phyloP scores from a whole-genome alignment of 2,113 vertebrate species.

The Corydoras sp. region DNA sequence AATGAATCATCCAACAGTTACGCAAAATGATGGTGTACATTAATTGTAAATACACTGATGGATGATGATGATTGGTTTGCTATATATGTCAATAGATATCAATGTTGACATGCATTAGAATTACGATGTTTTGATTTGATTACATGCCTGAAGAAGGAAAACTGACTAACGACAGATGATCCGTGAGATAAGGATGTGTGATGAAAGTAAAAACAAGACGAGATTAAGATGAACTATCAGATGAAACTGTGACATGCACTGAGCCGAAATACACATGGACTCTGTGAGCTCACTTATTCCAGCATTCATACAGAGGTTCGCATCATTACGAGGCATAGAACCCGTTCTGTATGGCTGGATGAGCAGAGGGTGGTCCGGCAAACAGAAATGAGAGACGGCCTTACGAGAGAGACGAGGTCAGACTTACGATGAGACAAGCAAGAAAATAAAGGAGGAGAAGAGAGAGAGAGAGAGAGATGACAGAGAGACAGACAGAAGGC shows the following conservation, averaged over 20 bases:
- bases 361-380: neutral
- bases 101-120: slow-evolving; percentile 18
- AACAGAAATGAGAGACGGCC: neutral
- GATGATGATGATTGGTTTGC: neutral
- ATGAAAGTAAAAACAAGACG: neutral
- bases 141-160: slow-evolving; percentile 20
- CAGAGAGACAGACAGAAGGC: slow-evolving; percentile 49
- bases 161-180: neutral
- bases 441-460: slow-evolving; percentile 20
- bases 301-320: too few species aligned
- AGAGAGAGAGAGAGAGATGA: slow-evolving; percentile 39
- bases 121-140: neutral
- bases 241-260: slow-evolving; percentile 30
- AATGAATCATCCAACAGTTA: too few species aligned
- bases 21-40: too few species aligned
- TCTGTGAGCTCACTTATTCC: neutral
- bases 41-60: neutral
- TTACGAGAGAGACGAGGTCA: slow-evolving; percentile 18
- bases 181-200: slow-evolving; percentile 3
- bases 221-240: slow-evolving; percentile 14
- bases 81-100: neutral
- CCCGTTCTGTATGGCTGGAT: neutral
- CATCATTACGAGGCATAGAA: too few species aligned
- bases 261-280: slow-evolving; percentile 18
- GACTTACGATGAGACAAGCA: slow-evolving; percentile 48